These are phyloP conservation scores for Limnephilus marmoratus DNA, from an alignment of 2,888 invertebrate genomes.

Conservation along the genomic window DNA sequence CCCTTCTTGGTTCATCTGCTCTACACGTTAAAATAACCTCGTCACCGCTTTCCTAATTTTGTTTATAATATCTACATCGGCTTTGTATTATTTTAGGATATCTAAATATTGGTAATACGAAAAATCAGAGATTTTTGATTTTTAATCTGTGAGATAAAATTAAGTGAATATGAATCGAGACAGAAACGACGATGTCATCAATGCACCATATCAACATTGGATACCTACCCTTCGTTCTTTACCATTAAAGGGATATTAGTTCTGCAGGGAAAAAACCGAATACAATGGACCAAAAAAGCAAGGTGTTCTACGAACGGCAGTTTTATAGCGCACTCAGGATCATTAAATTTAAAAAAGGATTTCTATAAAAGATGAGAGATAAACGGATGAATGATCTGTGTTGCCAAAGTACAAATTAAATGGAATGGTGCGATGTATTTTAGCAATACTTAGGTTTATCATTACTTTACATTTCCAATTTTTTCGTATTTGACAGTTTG, in stretches of 20 bases:
- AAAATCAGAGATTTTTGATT: no score
- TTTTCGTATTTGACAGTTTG: no score
- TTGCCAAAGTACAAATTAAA: not conserved
- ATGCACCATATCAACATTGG: not conserved
- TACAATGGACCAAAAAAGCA: slow-evolving; percentile 57
- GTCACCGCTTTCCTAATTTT: no score
- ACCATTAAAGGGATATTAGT: slow-evolving; percentile 24
- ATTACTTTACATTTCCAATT: no score
- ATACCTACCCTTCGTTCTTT: not conserved
- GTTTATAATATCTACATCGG: no score
- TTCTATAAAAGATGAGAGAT: not conserved
- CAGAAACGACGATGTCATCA: not conserved
- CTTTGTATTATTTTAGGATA: no score
- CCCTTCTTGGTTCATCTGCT: no score
- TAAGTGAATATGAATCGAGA: not conserved
- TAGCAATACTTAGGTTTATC: no score
- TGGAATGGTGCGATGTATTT: no score
- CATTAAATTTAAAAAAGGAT: not conserved
- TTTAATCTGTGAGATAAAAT: not conserved
- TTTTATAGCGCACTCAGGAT: not conserved
- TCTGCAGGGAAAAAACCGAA: slow-evolving; percentile 47
- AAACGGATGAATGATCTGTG: not conserved
- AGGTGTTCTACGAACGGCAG: slow-evolving; percentile 55
- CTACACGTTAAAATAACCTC: no score
- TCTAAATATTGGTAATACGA: no score